Percentiles rank a stretch among this genome's conserved stretches.
phyloP scores from a whole-genome alignment of 2,888 invertebrate genomes.

The Leptinotarsa tumamoca region DNA sequence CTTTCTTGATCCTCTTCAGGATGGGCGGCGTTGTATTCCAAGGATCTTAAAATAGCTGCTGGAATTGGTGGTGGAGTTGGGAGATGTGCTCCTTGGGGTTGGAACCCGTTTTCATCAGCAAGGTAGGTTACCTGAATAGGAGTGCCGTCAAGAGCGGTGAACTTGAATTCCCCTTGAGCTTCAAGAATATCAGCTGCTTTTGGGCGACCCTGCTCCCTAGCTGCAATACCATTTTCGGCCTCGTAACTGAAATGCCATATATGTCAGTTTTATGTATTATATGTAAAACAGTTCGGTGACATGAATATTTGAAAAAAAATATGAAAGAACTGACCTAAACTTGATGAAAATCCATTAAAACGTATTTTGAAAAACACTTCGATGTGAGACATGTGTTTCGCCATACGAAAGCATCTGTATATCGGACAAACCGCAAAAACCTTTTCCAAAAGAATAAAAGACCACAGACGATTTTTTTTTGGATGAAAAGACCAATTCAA shows the following conservation, averaged over 20 bases:
- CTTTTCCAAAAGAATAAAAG: no score
- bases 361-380: no score
- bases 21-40: slow-evolving; percentile 76
- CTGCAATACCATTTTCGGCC: slow-evolving; percentile 69
- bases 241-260: slow-evolving; percentile 56
- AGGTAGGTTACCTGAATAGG: slow-evolving; percentile 63
- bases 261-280: neutral
- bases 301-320: no score
- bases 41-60: slow-evolving; percentile 74
- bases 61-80: slow-evolving; percentile 78
- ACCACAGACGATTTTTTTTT: no score
- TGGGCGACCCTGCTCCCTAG: slow-evolving; percentile 62
- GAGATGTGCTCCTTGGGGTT: slow-evolving; percentile 68
- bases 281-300: no score
- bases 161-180: slow-evolving; percentile 70
- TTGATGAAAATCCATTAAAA: no score
- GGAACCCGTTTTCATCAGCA: slow-evolving; percentile 74
- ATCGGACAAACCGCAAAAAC: no score
- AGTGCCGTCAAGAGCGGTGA: slow-evolving; percentile 74
- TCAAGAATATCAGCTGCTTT: slow-evolving; percentile 68
- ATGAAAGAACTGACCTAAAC: no score
- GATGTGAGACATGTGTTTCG: no score
- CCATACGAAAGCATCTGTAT: no score
- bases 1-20: slow-evolving; percentile 67
- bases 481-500: no score